Evolutionary conservation across 1,140 invertebrate species (phyloP), one percentile per base, ranked within the genome.

Genomic region (Heterodera schachtii): DNA sequence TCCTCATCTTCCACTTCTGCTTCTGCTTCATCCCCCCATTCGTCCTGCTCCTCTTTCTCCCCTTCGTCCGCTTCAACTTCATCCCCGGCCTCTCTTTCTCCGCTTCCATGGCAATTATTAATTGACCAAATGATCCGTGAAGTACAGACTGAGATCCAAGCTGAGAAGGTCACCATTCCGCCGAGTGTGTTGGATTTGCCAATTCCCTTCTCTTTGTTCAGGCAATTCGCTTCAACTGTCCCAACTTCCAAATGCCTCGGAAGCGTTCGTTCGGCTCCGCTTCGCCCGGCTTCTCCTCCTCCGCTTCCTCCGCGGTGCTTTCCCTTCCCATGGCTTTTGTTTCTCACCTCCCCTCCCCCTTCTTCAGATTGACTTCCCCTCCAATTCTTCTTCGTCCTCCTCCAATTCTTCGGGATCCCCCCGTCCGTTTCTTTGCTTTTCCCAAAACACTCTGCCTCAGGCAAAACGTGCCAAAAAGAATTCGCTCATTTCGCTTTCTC

Each of bases 381-480:
- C 46, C 76, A 43, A 43, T 41, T 57, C 60, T 41, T 77, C 67
- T 16, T 77, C 47, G 41, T 57, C 43, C 64, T 47, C 41, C 21
- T 46, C 69, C 69, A 13, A 16, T 19, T 71, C 69, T 41, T 46
- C 69, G 69, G 69, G 69, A 13, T 71, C 44, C 9, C 7, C 7
- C n/a, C n/a, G 16, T 64, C 4, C 57, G 16, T 52, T 52, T 16
- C 52, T 16, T 52, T 52, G 52, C 16, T 52, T 16, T 3, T 52
- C 52, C 52, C 52, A 52, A 16, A 52, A 8, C 9, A 11, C 52
- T 8, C 57, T 19, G 16, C 69, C 69, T 43, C 67, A 49, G 21
- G n/a, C n/a, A 9, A 87, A 83, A 82, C 84, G 86, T 16, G 86
- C 82, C 43, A 86, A 86, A 70, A 86, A 86, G 70, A 86, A 86